Evolutionary conservation across 2,797 vertebrate genomes (phyloP), one percentile per base, ranked within the genome.

Genomic region (Vireo griseus): DNA sequence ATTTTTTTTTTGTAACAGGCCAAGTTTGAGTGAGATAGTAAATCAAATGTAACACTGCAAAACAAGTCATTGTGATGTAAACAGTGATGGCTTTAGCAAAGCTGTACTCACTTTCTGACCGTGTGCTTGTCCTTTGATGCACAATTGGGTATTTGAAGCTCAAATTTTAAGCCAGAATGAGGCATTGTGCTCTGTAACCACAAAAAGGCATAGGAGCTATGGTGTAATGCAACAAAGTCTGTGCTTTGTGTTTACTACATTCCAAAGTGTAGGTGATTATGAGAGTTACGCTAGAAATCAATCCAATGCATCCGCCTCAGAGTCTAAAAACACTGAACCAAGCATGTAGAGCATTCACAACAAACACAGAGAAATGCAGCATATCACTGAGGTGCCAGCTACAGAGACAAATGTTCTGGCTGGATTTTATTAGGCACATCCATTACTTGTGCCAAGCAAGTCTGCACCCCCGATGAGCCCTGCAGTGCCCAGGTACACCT

Each of bases 151-250:
- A 47, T 51, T 0, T 51, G 55, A 57, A 69, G 39, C 25, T 57
- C 16, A 45, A 22, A 57, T 51, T 63, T 20, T 0, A 3, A 86
- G 21, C 33, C 39, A 75, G 63, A 29, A 28, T 17, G 48, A 76
- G 10, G 8, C 39, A 52, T 10, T 0, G 0, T 73, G 40, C 45
- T 59, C 83, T 63, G 22, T 14, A 82, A 33, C 25, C 51, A 19
- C 58, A 14, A 4, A 26, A 67, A 12, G 10, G 19, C 1, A 0
- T 11, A 63, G 45, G 47, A 78, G 40, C 40, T 5, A 0, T 2
- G 20, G 45, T 59, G 21, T 55, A 63, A 52, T 0, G 0, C 9
- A 4, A n/a, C 17, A 6, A 54, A 66, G 3, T 3, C 59, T 50
- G 51, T 58, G 44, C 33, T 51, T 67, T 37, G 20, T 22, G 28